phyloP scores from a whole-genome alignment of 2,797 vertebrate genomes.

The Perodicticus potto region DNA sequence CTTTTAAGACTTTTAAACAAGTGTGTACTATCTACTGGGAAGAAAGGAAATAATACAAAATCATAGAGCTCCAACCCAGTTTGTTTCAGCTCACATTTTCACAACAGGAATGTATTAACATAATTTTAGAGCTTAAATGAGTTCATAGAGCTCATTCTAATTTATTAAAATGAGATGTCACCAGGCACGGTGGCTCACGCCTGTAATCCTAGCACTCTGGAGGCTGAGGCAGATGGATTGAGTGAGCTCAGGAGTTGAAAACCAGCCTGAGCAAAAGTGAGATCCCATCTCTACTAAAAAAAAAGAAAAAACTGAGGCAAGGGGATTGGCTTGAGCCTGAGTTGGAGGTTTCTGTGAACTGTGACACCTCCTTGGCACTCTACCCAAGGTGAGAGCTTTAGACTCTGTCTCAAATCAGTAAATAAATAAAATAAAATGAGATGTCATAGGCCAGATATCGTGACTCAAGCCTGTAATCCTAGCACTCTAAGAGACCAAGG shows the following conservation, averaged over 20 bases:
- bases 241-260: not conserved
- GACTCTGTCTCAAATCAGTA: too few relatives aligned
- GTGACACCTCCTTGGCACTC: too few relatives aligned
- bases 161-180: not conserved
- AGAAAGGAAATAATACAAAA: not conserved
- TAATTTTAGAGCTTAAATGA: not conserved
- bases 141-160: not conserved
- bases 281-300: not conserved
- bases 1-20: not conserved
- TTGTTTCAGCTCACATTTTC: not conserved
- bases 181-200: not conserved
- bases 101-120: not conserved
- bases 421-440: not conserved
- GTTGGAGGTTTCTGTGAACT: too few relatives aligned
- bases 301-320: not conserved
- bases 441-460: not conserved
- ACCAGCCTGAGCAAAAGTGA: not conserved
- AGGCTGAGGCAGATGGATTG: not conserved
- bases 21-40: not conserved
- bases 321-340: too few relatives aligned
- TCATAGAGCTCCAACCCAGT: not conserved
- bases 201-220: not conserved
- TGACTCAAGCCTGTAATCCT: not conserved
- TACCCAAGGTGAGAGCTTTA: too few relatives aligned
- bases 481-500: not conserved